Evolutionary conservation across 2,888 invertebrate species (phyloP).

Genomic region (Asteroscopus sphinx): DNA sequence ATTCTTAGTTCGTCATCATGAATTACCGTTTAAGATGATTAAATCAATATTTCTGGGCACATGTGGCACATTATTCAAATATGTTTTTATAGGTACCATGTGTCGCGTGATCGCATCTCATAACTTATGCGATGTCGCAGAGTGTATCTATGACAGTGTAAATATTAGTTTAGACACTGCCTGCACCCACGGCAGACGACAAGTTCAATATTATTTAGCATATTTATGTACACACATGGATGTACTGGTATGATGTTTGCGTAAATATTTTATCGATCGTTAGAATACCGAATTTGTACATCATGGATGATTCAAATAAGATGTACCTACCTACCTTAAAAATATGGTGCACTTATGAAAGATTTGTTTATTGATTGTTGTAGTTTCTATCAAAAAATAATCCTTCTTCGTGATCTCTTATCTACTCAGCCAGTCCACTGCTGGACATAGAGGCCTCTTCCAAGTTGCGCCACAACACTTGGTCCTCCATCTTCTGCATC

Average conservation of each 20-base stretch:
- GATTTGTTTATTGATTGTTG: background rate
- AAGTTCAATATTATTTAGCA: constrained; percentile 45
- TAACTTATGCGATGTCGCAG: constrained; percentile 32
- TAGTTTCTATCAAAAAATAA: too few relatives aligned
- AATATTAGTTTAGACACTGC: constrained; percentile 45
- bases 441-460: too few relatives aligned
- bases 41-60: constrained; percentile 32
- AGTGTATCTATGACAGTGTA: constrained; percentile 25
- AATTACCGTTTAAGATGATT: constrained; percentile 13
- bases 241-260: constrained; percentile 1
- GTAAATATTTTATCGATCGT: constrained; percentile 12
- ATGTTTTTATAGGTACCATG: constrained; percentile 28
- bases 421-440: too few relatives aligned
- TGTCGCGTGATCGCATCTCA: too few relatives aligned
- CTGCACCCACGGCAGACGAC: constrained; percentile 42
- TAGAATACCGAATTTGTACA: background rate
- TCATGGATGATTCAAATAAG: background rate
- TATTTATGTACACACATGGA: constrained; percentile 17
- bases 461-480: too few relatives aligned
- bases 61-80: constrained; percentile 29
- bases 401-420: too few relatives aligned
- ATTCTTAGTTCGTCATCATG: constrained; percentile 5
- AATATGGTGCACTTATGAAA: background rate
- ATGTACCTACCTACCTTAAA: background rate
- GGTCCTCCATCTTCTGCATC: too few relatives aligned